phyloP scores from a whole-genome alignment of 2,113 vertebrate genomes.

The Saguinus imperator region DNA sequence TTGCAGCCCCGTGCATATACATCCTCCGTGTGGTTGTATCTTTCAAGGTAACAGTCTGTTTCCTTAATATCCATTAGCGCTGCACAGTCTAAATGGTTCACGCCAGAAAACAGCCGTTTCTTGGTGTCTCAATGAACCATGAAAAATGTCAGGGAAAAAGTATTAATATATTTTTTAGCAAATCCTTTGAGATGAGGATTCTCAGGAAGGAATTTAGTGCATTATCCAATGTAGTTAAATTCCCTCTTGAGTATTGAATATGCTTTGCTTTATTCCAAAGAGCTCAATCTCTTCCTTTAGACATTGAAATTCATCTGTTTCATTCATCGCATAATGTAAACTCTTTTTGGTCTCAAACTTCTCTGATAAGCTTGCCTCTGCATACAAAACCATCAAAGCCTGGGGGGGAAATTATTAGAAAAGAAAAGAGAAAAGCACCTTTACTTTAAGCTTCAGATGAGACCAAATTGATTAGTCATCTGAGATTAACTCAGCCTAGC shows the following conservation, averaged over 20 bases:
- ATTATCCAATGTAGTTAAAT: conserved; percentile 73
- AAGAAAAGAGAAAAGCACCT: conserved; percentile 66
- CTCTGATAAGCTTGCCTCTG: conserved; percentile 76
- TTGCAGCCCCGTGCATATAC: neutral
- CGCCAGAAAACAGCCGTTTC: neutral
- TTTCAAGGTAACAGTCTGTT: conserved; percentile 47
- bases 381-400: conserved; percentile 81
- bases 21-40: conserved; percentile 32
- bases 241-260: conserved; percentile 70
- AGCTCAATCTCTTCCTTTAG: conserved; percentile 66
- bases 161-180: conserved; percentile 41
- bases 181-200: conserved; percentile 64
- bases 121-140: conserved; percentile 52
- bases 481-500: neutral
- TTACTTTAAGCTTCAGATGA: conserved; percentile 76
- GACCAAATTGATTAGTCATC: conserved; percentile 63
- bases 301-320: conserved; percentile 73
- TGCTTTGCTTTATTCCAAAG: conserved; percentile 70
- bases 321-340: conserved; percentile 65
- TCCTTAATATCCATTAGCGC: neutral
- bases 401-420: conserved; percentile 60
- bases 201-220: conserved; percentile 67
- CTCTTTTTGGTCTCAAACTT: conserved; percentile 70
- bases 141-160: conserved; percentile 57
- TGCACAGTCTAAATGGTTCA: conserved; percentile 24